A percentile compares a stretch with the other conserved stretches of the same genome.
Evolutionary conservation across 2,888 invertebrate species (phyloP).

Genomic region (Drosophila prolongata): DNA sequence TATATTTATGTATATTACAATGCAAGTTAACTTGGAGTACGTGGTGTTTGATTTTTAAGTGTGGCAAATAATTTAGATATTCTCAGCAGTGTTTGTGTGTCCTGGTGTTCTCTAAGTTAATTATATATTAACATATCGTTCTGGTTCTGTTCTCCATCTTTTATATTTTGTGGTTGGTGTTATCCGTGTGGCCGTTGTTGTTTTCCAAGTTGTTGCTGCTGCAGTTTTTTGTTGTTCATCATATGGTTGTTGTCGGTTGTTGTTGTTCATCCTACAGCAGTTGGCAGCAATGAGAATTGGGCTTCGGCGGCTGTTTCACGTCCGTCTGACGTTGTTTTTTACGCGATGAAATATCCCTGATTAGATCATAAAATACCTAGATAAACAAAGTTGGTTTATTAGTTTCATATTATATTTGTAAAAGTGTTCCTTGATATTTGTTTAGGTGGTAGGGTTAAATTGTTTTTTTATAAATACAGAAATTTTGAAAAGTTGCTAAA

Average conservation of each 20-base stretch:
- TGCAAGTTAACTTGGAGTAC: constrained; percentile 30
- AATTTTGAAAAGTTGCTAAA: constrained; percentile 30
- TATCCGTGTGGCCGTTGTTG: constrained; percentile 43
- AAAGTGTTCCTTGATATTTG: neutral
- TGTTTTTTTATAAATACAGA: constrained; percentile 16
- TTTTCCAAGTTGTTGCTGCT: constrained; percentile 41
- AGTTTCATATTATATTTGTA: neutral
- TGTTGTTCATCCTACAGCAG: constrained; percentile 80
- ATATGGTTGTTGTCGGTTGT: constrained; percentile 17
- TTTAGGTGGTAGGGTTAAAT: constrained; percentile 31
- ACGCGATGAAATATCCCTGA: constrained; percentile 85
- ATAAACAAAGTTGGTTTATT: constrained; percentile 16
- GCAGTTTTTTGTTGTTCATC: constrained; percentile 29
- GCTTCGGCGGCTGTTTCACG: constrained; percentile 84
- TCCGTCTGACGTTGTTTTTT: constrained; percentile 85
- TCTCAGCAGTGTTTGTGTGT: constrained; percentile 3
- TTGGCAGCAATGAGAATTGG: constrained; percentile 85
- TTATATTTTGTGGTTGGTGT: constrained; percentile 4
- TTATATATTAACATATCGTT: constrained; percentile 40
- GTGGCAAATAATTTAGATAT: constrained; percentile 27
- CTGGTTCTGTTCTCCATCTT: constrained; percentile 11
- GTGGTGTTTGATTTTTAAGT: constrained; percentile 16
- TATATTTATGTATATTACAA: constrained; percentile 42
- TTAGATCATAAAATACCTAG: constrained; percentile 85
- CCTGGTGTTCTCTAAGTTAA: constrained; percentile 35